These are phyloP conservation scores for Heliornis fulica DNA, from an alignment of 2,113 vertebrate genomes.

Conservation along the genomic window DNA sequence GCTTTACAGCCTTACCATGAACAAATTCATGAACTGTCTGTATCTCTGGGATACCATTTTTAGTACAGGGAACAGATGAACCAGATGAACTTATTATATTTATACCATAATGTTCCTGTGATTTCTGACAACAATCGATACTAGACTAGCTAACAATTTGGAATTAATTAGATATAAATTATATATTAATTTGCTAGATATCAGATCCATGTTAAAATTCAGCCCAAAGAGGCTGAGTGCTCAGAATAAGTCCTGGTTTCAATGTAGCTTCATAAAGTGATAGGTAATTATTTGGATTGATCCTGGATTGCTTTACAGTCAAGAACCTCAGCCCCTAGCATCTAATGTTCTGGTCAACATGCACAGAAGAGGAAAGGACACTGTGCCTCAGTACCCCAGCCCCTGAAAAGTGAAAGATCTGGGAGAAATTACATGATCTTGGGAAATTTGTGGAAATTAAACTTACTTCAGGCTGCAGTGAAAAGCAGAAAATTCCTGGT, in stretches of 20 bases:
- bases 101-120: not conserved
- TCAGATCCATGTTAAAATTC: not conserved
- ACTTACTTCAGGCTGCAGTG: not conserved
- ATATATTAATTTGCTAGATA: not conserved
- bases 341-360: not conserved
- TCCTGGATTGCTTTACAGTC: not conserved
- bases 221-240: not conserved
- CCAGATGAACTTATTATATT: not conserved
- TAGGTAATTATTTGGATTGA: not conserved
- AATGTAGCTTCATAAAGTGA: not conserved
- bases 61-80: not conserved
- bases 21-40: not conserved
- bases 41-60: not conserved
- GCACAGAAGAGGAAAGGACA: not conserved
- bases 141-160: not conserved
- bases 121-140: not conserved
- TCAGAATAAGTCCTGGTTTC: not conserved
- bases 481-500: not conserved
- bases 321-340: not conserved
- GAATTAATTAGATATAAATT: not conserved
- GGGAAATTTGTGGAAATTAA: not conserved
- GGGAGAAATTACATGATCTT: not conserved
- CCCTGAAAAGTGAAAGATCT: not conserved
- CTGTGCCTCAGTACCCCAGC: accelerated
- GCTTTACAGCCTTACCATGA: not conserved